Percentiles rank a stretch among this genome's conserved stretches.
Conservation (phyloP, 2,888 invertebrate species). For the Sturmia bella region DNA sequence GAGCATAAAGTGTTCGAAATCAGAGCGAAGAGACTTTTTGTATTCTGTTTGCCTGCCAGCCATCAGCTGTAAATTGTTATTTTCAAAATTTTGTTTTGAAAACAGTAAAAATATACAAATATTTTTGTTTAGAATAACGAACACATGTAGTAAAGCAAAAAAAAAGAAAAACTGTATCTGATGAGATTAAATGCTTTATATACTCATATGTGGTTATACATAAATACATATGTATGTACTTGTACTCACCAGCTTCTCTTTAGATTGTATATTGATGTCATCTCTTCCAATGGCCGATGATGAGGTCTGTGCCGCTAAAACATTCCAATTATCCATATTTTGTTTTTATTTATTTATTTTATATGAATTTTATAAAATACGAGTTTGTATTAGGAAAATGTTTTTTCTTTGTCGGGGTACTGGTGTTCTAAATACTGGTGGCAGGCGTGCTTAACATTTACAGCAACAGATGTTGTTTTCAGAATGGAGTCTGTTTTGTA, state of each 20-base stretch:
- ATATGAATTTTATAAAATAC: constrained; percentile 46
- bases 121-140: constrained; percentile 64
- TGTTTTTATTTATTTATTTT: constrained; percentile 41
- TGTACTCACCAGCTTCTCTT: constrained; percentile 79
- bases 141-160: constrained; percentile 21
- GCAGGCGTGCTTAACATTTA: constrained; percentile 34
- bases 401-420: constrained; percentile 34
- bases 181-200: background rate
- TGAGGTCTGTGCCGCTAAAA: constrained; percentile 85
- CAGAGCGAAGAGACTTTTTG: constrained; percentile 13
- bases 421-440: constrained; percentile 40
- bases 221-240: too few relatives aligned
- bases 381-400: constrained; percentile 12
- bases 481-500: constrained; percentile 23
- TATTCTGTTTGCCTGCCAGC: constrained; percentile 23
- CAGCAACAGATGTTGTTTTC: constrained; percentile 44
- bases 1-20: constrained; percentile 13
- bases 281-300: constrained; percentile 87
- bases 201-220: too few relatives aligned
- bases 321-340: constrained; percentile 88
- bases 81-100: constrained; percentile 59
- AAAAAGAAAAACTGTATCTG: constrained; percentile 5
- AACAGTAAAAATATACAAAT: background rate
- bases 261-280: constrained; percentile 79
- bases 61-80: constrained; percentile 59